Evolutionary conservation across 1,140 invertebrate species (phyloP), one percentile per base, ranked within the genome.

Genomic region (Pteromalus puparum): DNA sequence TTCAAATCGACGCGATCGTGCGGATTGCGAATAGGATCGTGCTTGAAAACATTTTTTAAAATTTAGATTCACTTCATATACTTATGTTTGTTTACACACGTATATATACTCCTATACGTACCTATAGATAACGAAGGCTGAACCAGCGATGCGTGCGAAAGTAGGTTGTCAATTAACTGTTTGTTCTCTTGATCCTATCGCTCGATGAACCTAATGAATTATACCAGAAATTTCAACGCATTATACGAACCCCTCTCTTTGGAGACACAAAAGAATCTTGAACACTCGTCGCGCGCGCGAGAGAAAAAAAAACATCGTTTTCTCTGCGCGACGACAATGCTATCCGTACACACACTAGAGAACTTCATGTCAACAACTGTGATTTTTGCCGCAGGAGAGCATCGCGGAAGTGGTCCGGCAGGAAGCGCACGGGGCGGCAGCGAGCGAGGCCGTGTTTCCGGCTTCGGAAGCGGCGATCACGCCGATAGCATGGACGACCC

Each of bases 401-500:
- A 91, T 87, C 91, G 91, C 83, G 91, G 90, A 89, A 93, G 91
- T 81, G 81, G 85, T 7, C n/a, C 75, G 24, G 77, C 85, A 76
- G 85, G 85, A 80, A 87, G 85, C 72, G 86, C 75, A 61, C 83
- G 84, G 46, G 88, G 89, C 75, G 91, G 88, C 88, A 88, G 87
- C 88, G 92, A 93, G 85, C 90, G 90, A 88, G 90, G 91, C 89
- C 91, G 92, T 83, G 87, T 90, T 89, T 91, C 90, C 83, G 89
- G 87, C 89, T 92, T 90, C 85, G 88, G 89, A 83, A 87, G 84
- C 46, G 81, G 84, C 77, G 92, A 92, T 90, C 92, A 92, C 89
- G 88, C 89, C 74, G 91, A 92, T 87, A 92, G 88, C 74, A 91
- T 92, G 90, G 92, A 93, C 85, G 90, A 91, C 86, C 92, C 91